Conservation (phyloP, 2,113 vertebrate genomes). For the Antechinus flavipes region DNA sequence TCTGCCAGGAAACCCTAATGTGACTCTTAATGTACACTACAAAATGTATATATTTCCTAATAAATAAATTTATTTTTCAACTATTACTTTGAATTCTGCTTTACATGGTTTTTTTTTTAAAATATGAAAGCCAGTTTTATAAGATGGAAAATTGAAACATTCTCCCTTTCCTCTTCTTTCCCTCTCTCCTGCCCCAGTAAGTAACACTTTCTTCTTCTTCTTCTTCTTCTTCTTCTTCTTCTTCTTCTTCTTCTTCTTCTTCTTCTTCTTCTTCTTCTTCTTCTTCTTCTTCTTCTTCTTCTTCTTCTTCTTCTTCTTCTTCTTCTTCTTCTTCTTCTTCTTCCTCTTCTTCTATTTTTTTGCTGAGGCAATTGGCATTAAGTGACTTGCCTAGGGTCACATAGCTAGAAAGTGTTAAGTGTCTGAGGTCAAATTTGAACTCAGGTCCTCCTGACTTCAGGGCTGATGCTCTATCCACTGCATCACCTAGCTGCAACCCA, state of each 20-base stretch:
- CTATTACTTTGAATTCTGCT: background rate
- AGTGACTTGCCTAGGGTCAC: too few species aligned
- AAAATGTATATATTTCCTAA: background rate
- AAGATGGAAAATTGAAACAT: background rate
- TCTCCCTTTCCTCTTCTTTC: too few species aligned
- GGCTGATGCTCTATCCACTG: too few species aligned
- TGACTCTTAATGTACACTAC: background rate
- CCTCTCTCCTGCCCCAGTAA: background rate
- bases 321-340: background rate
- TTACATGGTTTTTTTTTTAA: background rate
- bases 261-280: background rate
- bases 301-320: background rate
- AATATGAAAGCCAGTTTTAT: background rate
- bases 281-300: background rate
- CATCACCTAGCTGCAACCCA: background rate
- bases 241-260: background rate
- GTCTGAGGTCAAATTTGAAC: too few species aligned
- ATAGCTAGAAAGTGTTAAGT: too few species aligned
- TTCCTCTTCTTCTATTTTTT: too few species aligned
- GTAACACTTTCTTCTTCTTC: background rate
- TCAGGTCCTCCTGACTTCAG: too few species aligned
- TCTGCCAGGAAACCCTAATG: background rate
- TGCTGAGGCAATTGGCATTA: too few species aligned
- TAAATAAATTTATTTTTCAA: background rate
- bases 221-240: background rate